These are phyloP conservation scores for Trichonephila clavata DNA, from an alignment of 1,140 invertebrate species.

Conservation along the genomic window DNA sequence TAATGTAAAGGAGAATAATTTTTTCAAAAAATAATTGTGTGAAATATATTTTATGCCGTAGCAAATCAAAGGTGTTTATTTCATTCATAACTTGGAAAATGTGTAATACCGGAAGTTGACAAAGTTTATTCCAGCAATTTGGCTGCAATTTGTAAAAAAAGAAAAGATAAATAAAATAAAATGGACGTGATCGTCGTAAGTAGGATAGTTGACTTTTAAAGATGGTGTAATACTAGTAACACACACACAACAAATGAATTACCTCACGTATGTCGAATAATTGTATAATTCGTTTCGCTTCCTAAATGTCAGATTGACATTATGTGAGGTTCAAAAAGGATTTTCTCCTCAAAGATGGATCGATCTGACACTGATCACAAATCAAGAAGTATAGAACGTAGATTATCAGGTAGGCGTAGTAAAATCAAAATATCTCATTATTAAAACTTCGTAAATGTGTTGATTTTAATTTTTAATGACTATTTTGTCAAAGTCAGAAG, in stretches of 20 bases:
- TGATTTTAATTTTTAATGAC: not conserved
- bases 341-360: slow-evolving; percentile 58
- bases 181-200: slow-evolving; percentile 51
- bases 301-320: slow-evolving; percentile 60
- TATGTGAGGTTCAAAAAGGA: slow-evolving; percentile 53
- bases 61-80: not conserved
- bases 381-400: slow-evolving; percentile 70
- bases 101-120: slow-evolving; percentile 58
- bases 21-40: not conserved
- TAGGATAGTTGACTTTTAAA: slow-evolving; percentile 22
- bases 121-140: slow-evolving; percentile 66
- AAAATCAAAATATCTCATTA: slow-evolving; percentile 16
- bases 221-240: slow-evolving; percentile 45
- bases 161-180: slow-evolving; percentile 54
- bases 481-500: not conserved
- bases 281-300: slow-evolving; percentile 39
- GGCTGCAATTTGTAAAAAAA: slow-evolving; percentile 54
- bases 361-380: slow-evolving; percentile 61
- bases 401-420: slow-evolving; percentile 73
- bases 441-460: not conserved
- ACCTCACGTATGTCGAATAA: not conserved
- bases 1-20: not conserved
- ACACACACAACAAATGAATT: slow-evolving; percentile 39
- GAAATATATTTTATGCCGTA: not conserved
- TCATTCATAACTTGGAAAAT: slow-evolving; percentile 20